phyloP scores from a whole-genome alignment of 2,888 invertebrate species.

The Aricia artaxerxes region DNA sequence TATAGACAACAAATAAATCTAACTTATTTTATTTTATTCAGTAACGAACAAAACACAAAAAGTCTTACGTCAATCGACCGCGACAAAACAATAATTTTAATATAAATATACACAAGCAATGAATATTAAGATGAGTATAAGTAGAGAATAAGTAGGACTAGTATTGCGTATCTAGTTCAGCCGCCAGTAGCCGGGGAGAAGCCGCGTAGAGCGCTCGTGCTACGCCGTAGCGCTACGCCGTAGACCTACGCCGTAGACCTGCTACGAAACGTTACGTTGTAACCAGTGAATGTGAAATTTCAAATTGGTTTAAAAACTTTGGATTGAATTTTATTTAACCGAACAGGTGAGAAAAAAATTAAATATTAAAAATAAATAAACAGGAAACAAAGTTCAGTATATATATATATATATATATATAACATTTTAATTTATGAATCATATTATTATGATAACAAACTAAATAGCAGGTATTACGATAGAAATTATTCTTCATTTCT shows the following conservation, averaged over 20 bases:
- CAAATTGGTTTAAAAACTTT: background rate
- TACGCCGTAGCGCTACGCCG: slow-evolving; percentile 41
- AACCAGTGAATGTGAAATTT: slow-evolving; percentile 12
- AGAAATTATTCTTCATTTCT: too few relatives aligned
- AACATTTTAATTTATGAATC: background rate
- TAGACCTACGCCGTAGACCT: slow-evolving; percentile 19
- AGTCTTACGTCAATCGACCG: background rate
- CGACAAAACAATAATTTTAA: background rate
- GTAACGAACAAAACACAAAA: background rate
- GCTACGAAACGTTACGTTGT: slow-evolving; percentile 21
- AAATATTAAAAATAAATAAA: background rate
- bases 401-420: background rate
- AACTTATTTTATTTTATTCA: background rate
- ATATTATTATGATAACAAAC: background rate
- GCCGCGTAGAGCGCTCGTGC: slow-evolving; percentile 50
- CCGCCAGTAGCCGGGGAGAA: slow-evolving; percentile 59
- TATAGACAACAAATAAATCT: background rate
- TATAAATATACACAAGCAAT: slow-evolving; percentile 3
- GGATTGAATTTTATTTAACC: slow-evolving; percentile 10
- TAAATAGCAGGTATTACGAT: background rate
- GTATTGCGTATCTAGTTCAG: slow-evolving; percentile 46
- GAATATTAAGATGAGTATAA: slow-evolving; percentile 22
- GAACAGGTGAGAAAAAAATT: background rate
- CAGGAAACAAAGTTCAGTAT: background rate
- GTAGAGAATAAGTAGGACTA: slow-evolving; percentile 21